Percentiles rank a stretch among this genome's conserved stretches.
Evolutionary conservation across 2,888 invertebrate species (phyloP).

Genomic region (Stenichneumon culpator): DNA sequence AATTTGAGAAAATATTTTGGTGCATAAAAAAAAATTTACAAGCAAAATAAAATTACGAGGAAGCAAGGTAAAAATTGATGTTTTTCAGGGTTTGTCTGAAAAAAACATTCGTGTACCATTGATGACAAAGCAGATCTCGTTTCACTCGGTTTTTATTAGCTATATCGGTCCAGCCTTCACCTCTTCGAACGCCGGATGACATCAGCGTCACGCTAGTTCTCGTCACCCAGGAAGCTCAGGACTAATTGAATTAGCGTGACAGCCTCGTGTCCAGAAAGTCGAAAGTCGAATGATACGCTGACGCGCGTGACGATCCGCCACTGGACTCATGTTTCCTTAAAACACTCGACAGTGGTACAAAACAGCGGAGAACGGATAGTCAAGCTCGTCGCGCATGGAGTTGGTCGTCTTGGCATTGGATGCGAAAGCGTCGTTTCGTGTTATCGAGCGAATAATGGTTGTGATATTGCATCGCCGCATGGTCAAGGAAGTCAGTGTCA

Average conservation of each 20-base stretch:
- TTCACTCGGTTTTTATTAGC: not conserved
- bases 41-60: no score
- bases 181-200: conserved; percentile 29
- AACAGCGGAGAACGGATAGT: not conserved
- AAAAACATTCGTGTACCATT: not conserved
- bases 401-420: conserved; percentile 7
- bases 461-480: conserved; percentile 16
- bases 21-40: no score
- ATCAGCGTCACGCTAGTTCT: conserved; percentile 30
- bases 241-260: conserved; percentile 63
- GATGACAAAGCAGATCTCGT: not conserved
- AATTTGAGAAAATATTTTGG: not conserved
- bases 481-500: conserved; percentile 37
- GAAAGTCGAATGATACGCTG: conserved; percentile 21
- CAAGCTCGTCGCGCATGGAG: not conserved
- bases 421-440: conserved; percentile 30
- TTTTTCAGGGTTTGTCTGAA: not conserved
- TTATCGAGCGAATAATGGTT: conserved; percentile 48
- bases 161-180: not conserved
- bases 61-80: not conserved
- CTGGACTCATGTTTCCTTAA: not conserved
- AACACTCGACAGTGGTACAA: not conserved
- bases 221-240: conserved; percentile 21
- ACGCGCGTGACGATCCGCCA: not conserved
- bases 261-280: conserved; percentile 45